A percentile compares a stretch with the other conserved stretches of the same genome.
Evolutionary conservation across 2,888 invertebrate genomes (phyloP).

Genomic region (Tinea trinotella): DNA sequence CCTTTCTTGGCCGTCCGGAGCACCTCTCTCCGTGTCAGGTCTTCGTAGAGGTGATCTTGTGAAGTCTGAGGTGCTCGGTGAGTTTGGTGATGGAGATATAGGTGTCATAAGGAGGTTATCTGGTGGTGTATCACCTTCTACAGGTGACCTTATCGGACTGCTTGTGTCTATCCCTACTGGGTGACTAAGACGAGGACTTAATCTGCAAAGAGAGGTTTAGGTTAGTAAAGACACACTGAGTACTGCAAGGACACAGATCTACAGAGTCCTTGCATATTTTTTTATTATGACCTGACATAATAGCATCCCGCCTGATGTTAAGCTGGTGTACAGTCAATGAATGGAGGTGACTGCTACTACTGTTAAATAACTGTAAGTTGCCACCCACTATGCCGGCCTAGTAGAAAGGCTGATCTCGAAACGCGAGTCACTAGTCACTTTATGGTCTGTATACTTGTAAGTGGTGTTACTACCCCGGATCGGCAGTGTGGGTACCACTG

Average conservation of each 20-base stretch:
- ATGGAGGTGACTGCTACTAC: too few species aligned
- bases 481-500: too few species aligned
- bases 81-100: conserved; percentile 41
- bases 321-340: too few species aligned
- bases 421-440: neutral
- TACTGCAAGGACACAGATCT: too few species aligned
- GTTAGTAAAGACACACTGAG: too few species aligned
- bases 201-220: neutral
- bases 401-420: neutral
- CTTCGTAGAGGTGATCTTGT: conserved; percentile 33
- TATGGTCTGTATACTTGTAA: too few species aligned
- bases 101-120: conserved; percentile 31
- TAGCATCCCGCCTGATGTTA: too few species aligned
- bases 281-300: neutral
- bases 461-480: too few species aligned
- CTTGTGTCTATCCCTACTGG: conserved; percentile 37
- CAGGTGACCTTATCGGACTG: conserved; percentile 35
- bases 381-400: too few species aligned
- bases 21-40: conserved; percentile 49
- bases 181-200: conserved; percentile 35
- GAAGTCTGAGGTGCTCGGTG: conserved; percentile 33
- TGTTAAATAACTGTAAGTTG: too few species aligned
- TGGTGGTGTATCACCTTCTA: conserved; percentile 37
- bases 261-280: neutral
- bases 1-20: conserved; percentile 61